Base-by-base conservation (phyloP, 1,140 invertebrate species). In the Dolichoris vasculosae region DNA sequence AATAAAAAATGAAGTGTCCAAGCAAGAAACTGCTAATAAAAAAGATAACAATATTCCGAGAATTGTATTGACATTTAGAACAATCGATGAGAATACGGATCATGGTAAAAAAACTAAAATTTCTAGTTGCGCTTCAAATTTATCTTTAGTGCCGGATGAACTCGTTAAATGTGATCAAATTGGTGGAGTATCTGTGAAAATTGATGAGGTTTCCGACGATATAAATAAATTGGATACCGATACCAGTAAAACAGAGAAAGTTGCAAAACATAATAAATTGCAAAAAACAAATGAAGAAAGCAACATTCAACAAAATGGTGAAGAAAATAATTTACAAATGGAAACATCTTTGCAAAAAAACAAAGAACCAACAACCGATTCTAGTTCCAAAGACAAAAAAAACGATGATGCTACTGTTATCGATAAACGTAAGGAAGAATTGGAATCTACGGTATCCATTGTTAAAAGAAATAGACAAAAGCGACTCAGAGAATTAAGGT, bases 1-100 rank as follows among this genome's bases (percentile, higher is more conserved):
- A 83, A 59, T 78, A 46, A 88, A 87, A n/a, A 87, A 89, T 0
- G 87, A 90, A 15, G 88, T 90, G 17, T 71, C 76, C 1, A 89
- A 89, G 64, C 87, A 86, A 13, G 90, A 91, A 32, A 76, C 30
- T 76, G 9, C 51, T 17, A 76, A 43, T 0, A 90, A 90, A 40
- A 93, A 93, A 43, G 92, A 92, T 73, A 89, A 87, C 26, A 90
- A 90, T 71, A 90, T 91, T 85, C 91, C 91, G 4, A 87, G 93
- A 46, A 93, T 93, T 46, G 92, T 94, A 0, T 79, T 93, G 38
- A 94, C 93, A 17, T 93, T 94, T 79, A 90, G 92, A n/a, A 92
- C 92, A 26, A 92, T 92, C 48, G 92, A 93, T 75, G 92, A 93
- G 76, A 93, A 92, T 48, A 93, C 92, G 0, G 90, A 92, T 89